A percentile compares a stretch with the other conserved stretches of the same genome.
phyloP scores from a whole-genome alignment of 2,888 invertebrate species.

The Beris chalybata region DNA sequence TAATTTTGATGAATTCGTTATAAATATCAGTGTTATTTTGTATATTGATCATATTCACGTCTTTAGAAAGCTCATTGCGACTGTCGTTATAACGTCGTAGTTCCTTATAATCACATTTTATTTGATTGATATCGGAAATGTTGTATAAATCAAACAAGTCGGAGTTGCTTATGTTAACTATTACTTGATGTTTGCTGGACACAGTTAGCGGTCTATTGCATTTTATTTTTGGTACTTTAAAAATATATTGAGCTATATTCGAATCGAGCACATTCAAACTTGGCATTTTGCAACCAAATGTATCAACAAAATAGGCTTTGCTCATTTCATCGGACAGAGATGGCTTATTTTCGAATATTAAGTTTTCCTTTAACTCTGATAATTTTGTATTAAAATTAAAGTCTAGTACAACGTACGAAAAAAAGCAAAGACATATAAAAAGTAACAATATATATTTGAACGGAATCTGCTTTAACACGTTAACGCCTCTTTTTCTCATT shows the following conservation, averaged over 20 bases:
- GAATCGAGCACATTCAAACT: constrained; percentile 51
- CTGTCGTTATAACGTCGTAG: constrained; percentile 47
- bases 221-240: constrained; percentile 44
- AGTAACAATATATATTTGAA: constrained; percentile 42
- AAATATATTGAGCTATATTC: constrained; percentile 50
- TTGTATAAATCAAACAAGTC: constrained; percentile 47
- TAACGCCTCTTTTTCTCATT: too few species aligned
- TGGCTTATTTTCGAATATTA: constrained; percentile 50
- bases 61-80: constrained; percentile 44
- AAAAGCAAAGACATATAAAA: constrained; percentile 50
- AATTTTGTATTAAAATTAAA: constrained; percentile 52
- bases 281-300: constrained; percentile 55
- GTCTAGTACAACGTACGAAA: constrained; percentile 53
- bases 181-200: constrained; percentile 44
- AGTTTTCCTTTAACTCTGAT: constrained; percentile 48
- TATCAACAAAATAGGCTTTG: constrained; percentile 53
- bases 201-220: constrained; percentile 48
- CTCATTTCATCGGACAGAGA: constrained; percentile 44
- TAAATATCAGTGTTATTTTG: constrained; percentile 48
- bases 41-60: constrained; percentile 42
- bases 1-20: constrained; percentile 69
- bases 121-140: constrained; percentile 44
- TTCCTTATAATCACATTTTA: constrained; percentile 49
- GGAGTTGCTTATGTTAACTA: constrained; percentile 46
- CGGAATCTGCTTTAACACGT: too few species aligned